phyloP scores from a whole-genome alignment of 2,797 vertebrate genomes.

The Manis pentadactyla region DNA sequence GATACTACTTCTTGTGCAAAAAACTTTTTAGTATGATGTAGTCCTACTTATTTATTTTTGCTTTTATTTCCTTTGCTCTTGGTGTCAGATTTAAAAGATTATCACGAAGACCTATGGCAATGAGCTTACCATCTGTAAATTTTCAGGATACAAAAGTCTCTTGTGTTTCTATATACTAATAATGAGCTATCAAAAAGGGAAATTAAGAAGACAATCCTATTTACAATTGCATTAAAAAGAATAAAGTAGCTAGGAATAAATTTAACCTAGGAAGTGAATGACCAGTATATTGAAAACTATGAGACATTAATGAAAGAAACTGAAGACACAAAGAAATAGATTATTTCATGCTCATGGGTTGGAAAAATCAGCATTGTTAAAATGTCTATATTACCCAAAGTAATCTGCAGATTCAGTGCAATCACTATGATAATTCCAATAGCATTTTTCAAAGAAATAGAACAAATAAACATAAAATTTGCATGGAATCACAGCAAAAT shows the following conservation, averaged over 20 bases:
- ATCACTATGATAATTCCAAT: neutral
- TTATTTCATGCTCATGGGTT: neutral
- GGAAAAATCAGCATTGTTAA: neutral
- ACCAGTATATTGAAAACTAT: neutral
- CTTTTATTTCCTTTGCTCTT: neutral
- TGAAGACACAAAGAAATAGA: neutral
- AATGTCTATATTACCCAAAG: neutral
- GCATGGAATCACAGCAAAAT: neutral
- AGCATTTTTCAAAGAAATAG: neutral
- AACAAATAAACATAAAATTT: neutral
- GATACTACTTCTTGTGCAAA: neutral
- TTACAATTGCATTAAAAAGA: neutral
- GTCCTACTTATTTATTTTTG: neutral
- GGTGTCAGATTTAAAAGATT: neutral
- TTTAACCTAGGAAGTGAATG: neutral
- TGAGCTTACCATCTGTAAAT: neutral
- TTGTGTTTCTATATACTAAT: neutral
- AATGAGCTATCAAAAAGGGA: neutral
- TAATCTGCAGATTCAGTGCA: neutral
- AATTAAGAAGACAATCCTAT: neutral
- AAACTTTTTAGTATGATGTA: neutral
- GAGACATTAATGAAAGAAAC: neutral
- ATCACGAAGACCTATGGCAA: neutral
- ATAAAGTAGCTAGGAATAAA: neutral
- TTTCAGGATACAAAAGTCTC: neutral